A percentile compares a stretch with the other conserved stretches of the same genome.
phyloP scores from a whole-genome alignment of 2,888 invertebrate species.

The Phlogophora meticulosa region DNA sequence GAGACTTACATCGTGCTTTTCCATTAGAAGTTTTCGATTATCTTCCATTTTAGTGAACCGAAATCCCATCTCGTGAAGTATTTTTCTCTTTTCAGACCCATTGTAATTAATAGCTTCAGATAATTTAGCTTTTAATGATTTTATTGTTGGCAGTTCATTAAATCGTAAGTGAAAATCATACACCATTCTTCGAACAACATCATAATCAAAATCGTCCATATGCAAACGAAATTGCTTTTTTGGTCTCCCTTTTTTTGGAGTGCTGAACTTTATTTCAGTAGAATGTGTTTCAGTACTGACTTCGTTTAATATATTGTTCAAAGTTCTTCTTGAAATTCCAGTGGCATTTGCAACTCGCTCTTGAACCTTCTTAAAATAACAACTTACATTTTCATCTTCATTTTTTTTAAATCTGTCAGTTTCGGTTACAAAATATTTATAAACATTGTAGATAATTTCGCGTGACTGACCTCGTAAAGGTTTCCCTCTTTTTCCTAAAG shows the following conservation, averaged over 20 bases:
- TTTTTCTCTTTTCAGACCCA: slow-evolving; percentile 52
- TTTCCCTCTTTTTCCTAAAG: background rate
- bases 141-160: slow-evolving; percentile 47
- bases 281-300: too few species aligned
- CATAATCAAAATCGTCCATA: background rate
- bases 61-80: slow-evolving; percentile 41
- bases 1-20: too few species aligned
- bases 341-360: slow-evolving; percentile 38
- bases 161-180: slow-evolving; percentile 15
- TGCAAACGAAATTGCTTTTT: too few species aligned
- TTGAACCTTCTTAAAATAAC: slow-evolving; percentile 49
- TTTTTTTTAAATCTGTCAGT: background rate
- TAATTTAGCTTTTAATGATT: slow-evolving; percentile 42
- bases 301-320: too few species aligned
- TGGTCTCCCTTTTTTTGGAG: too few species aligned
- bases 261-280: too few species aligned
- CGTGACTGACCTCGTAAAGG: background rate
- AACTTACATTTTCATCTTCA: slow-evolving; percentile 18
- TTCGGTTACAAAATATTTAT: slow-evolving; percentile 7
- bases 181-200: background rate
- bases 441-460: slow-evolving; percentile 1
- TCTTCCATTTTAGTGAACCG: background rate
- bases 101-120: slow-evolving; percentile 48
- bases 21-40: too few species aligned
- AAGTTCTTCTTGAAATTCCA: slow-evolving; percentile 36